Conservation (phyloP, 2,113 vertebrate genomes). For the Apodemus speciosus region DNA sequence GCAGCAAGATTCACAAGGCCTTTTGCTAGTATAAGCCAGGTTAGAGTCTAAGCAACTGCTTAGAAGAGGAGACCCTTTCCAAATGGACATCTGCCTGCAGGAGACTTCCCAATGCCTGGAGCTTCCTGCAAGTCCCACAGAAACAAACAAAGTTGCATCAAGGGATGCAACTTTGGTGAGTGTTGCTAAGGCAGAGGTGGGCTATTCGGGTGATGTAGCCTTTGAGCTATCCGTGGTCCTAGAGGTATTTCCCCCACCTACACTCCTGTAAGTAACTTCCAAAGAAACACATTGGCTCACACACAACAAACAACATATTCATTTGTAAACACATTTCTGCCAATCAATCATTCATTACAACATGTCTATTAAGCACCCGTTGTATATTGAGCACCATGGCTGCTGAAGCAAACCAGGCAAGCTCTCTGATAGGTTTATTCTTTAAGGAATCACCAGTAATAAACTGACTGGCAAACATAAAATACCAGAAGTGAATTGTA, state of each 20-base stretch:
- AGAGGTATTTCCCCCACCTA: no score
- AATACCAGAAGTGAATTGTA: neutral
- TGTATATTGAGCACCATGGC: neutral
- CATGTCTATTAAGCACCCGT: conserved; percentile 13
- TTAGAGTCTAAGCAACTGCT: neutral
- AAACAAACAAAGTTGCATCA: no score
- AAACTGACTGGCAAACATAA: neutral
- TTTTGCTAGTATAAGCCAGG: neutral
- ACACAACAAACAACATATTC: neutral
- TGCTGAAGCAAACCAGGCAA: conserved; percentile 4
- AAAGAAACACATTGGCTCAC: neutral
- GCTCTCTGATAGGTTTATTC: neutral
- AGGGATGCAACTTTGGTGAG: no score
- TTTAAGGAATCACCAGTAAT: neutral
- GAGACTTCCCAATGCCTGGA: no score
- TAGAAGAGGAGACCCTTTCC: neutral
- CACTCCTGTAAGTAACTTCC: neutral
- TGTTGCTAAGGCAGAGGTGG: neutral
- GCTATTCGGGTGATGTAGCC: neutral
- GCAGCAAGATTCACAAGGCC: no score
- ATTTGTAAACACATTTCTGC: conserved; percentile 3
- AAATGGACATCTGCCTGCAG: neutral
- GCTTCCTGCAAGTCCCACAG: no score
- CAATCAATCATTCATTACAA: neutral
- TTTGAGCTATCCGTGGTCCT: neutral